Evolutionary conservation across 2,113 vertebrate species (phyloP), one percentile per base, ranked within the genome.

Genomic region (Passer domesticus): DNA sequence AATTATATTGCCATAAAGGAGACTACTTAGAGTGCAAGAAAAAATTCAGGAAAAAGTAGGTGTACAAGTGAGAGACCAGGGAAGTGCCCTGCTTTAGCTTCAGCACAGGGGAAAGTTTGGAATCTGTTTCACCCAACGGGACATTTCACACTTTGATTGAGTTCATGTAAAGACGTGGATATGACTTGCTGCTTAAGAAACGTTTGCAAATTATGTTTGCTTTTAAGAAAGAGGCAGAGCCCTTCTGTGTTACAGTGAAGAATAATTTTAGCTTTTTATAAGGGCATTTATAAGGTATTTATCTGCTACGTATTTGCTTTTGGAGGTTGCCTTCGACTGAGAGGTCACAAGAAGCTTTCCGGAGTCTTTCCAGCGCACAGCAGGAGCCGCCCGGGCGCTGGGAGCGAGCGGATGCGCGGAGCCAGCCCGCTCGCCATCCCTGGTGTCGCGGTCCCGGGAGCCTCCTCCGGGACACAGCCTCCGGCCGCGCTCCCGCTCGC

Each of bases 401-500:
- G 52, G 66, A 5, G 46, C 7, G 2, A 8, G 30, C 2, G 7
- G 6, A 6, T 33, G 14, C 1, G 4, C 15, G 20, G 15, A 15
- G 43, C 33, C 11, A 10, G 64, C 9, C 2, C 27, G 0, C 28
- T 17, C 2, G 2, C 20, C 13, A 33, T 33, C 30, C 30, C 2
- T 9, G 21, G 7, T 49, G 8, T 31, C 30, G 5, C 20, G 2
- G 11, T 44, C 46, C 60, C 3, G 3, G 15, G 0, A 12, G 19
- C 20, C 41, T 22, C 47, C 25, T 16, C 5, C 11, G 25, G 15
- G 7, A 6, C 39, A 5, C 5, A 23, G 11, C 24, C 56, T 33
- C 27, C 5, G 4, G 17, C 63, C 10, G 7, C 4, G 4, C 31
- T 25, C 35, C 9, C 30, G 0, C 7, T 19, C 0, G 3, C 23